Evolutionary conservation across 2,113 vertebrate genomes (phyloP), one percentile per base, ranked within the genome.

Genomic region (Pogonocichla stellata): DNA sequence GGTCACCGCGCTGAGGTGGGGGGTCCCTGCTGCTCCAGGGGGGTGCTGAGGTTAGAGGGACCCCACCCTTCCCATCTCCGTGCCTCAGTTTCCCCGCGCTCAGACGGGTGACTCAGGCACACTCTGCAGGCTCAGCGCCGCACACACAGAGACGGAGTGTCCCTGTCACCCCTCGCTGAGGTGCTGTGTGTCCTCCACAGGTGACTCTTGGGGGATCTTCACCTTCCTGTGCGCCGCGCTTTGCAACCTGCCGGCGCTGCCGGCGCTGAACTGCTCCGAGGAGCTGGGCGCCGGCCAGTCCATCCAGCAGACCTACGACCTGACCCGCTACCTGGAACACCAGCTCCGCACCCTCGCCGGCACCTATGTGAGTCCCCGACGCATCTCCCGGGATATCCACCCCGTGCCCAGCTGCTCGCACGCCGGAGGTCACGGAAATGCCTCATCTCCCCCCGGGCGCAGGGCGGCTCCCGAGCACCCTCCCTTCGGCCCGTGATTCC

Each of bases 271-370:
- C 82, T 96, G 97, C 96, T 98, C 97, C 94, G 98, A 96, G 97
- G 98, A 98, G 97, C 95, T 97, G 86, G 98, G 98, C 74, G 98
- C 99, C 73, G 98, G 98, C 92, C 99, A 98, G 82, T 99, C 99
- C 20, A 99, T 99, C 94, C 99, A 99, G 95, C 99, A 99, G 96
- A 99, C 99, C 20, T 99, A 99, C 53, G 99, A 99, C 97, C 98
- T 99, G 92, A 99, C 99, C 92, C 99, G 99, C 90, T 99, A 99
- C 97, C 98, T 99, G 98, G 99, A 99, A 97, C 99, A 99, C 92
- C 99, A 99, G 97, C 99, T 99, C 85, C 99, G 99, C 91, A 98
- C 99, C 93, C 98, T 99, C 96, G 99, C 99, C 92, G 98, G 99
- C 92, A 98, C 99, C 95, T 99, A 99, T 38, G 99, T 99, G 97